A percentile compares a stretch with the other conserved stretches of the same genome.
Conservation (phyloP, 2,113 vertebrate species). For the Rana temporaria region DNA sequence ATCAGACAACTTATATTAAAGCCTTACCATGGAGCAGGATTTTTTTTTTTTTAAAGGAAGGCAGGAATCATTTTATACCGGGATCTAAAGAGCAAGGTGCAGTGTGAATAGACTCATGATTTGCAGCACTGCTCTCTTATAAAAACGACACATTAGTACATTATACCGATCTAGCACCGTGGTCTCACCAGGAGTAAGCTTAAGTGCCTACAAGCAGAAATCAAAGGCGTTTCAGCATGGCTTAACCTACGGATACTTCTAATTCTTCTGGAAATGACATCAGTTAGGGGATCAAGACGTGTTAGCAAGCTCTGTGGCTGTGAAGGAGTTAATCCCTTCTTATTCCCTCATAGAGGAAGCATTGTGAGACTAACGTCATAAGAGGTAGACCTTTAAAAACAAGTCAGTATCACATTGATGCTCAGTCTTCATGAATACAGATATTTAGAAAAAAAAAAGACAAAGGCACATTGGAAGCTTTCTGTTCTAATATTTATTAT, state of each 20-base stretch:
- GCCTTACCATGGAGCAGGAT: slow-evolving; percentile 50
- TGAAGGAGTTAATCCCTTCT: slow-evolving; percentile 38
- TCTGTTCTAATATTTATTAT: slow-evolving; percentile 39
- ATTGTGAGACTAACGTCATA: slow-evolving; percentile 44
- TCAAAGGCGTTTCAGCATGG: background rate
- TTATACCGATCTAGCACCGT: background rate
- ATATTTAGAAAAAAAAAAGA: slow-evolving; percentile 14
- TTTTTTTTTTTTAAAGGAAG: slow-evolving; percentile 27
- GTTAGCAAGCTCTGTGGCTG: background rate
- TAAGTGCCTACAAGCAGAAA: slow-evolving; percentile 11
- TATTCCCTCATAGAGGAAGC: slow-evolving; percentile 11
- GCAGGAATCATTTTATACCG: background rate
- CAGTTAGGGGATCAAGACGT: background rate
- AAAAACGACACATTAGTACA: slow-evolving; percentile 1
- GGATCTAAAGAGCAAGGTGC: background rate
- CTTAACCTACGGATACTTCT: slow-evolving; percentile 18
- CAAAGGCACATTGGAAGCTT: background rate
- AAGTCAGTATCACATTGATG: slow-evolving; percentile 31
- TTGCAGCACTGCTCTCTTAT: slow-evolving; percentile 3
- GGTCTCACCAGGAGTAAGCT: slow-evolving; percentile 19
- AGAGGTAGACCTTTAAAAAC: slow-evolving; percentile 46
- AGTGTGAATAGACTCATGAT: slow-evolving; percentile 15
- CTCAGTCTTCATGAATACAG: slow-evolving; percentile 39
- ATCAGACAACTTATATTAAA: slow-evolving; percentile 70
- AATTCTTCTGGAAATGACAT: background rate